phyloP scores from a whole-genome alignment of 1,140 invertebrate species.

The Drosophila pectinifera region DNA sequence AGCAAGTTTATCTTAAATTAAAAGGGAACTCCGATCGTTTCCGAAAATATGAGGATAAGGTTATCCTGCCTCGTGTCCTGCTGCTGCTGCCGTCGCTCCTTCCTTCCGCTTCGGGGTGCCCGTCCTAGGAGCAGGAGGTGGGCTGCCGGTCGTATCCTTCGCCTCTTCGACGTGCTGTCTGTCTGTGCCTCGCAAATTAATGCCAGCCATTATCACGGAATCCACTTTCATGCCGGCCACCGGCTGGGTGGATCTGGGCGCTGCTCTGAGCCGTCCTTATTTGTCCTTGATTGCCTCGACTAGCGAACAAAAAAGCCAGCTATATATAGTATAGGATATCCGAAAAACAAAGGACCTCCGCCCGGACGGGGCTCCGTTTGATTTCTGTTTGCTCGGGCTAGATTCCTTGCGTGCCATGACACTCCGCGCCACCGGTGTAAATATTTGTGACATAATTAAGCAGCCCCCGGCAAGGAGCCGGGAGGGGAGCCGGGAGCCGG shows the following conservation, averaged over 20 bases:
- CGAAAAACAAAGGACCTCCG: slow-evolving; percentile 11
- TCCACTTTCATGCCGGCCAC: slow-evolving; percentile 58
- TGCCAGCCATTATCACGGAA: slow-evolving; percentile 72
- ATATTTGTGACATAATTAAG: slow-evolving; percentile 83
- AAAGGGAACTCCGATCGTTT: no score
- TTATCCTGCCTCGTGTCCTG: not conserved
- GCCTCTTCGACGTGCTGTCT: slow-evolving; percentile 27
- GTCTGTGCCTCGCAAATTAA: slow-evolving; percentile 66
- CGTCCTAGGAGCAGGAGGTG: slow-evolving; percentile 2
- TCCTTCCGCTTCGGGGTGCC: slow-evolving; percentile 13
- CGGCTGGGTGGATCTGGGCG: no score
- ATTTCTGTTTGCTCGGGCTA: slow-evolving; percentile 67
- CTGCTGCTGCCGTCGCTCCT: not conserved
- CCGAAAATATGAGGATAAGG: not conserved
- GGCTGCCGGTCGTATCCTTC: slow-evolving; percentile 16
- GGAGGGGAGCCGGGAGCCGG: not conserved
- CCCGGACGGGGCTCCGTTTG: slow-evolving; percentile 57
- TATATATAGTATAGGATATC: slow-evolving; percentile 8
- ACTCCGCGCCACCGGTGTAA: slow-evolving; percentile 73
- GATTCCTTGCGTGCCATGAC: slow-evolving; percentile 74
- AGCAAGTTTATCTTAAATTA: no score
- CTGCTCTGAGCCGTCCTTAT: slow-evolving; percentile 47
- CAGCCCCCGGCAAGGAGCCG: slow-evolving; percentile 45
- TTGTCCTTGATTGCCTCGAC: slow-evolving; percentile 71
- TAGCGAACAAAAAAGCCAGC: slow-evolving; percentile 10